Evolutionary conservation across 2,888 invertebrate genomes (phyloP).

Genomic region (Nebria salina): DNA sequence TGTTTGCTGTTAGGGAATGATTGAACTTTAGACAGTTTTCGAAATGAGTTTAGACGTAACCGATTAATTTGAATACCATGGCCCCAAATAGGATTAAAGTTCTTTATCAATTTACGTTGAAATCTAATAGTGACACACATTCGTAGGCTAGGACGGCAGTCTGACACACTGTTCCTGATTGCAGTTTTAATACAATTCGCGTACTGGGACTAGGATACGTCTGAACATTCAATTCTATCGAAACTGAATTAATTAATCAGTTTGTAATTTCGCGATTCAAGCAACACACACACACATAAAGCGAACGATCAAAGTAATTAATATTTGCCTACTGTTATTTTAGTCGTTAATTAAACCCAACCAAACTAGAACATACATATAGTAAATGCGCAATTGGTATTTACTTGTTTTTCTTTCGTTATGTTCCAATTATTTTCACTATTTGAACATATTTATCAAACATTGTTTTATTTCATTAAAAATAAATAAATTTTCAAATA

Average conservation of each 20-base stretch:
- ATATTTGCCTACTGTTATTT: neutral
- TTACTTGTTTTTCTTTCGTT: no score
- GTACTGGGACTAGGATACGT: neutral
- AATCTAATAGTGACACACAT: neutral
- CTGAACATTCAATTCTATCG: neutral
- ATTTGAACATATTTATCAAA: no score
- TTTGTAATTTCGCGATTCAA: slow-evolving; percentile 1
- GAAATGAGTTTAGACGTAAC: neutral
- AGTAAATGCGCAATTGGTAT: no score
- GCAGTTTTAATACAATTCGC: neutral
- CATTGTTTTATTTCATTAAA: no score
- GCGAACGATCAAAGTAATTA: neutral
- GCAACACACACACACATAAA: neutral
- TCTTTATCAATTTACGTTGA: neutral
- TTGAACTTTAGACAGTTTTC: no score
- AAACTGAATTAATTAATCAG: neutral
- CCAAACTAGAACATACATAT: neutral
- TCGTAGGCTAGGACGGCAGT: neutral
- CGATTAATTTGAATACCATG: neutral
- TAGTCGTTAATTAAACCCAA: neutral
- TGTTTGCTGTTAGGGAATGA: no score
- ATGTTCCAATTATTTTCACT: no score
- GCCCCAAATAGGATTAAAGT: neutral
- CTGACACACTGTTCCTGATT: neutral
- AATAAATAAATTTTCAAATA: no score